Evolutionary conservation across 1,140 invertebrate species (phyloP), one percentile per base, ranked within the genome.

Genomic region (Dermatophagoides farinae): DNA sequence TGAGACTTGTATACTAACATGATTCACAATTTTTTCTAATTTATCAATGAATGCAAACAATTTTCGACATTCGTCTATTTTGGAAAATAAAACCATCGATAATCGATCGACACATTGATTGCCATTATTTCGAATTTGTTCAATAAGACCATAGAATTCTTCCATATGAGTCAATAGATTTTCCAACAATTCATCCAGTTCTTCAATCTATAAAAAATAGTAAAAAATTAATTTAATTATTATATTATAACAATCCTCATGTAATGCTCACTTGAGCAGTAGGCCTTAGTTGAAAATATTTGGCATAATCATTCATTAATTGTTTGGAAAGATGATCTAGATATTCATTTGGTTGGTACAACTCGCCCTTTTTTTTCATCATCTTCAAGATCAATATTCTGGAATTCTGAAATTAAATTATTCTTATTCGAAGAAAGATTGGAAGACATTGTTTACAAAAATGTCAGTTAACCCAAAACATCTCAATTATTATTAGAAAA

Each of bases 91-190:
- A 38, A 9, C 40, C 5, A 18, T 38, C 11, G 49, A 20, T 2
- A 46, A 14, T 5, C 60, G 47, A 39, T 63, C 57, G 9, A 63
- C 9, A 50, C 25, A 31, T 12, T 6, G 18, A 38, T 25, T 61
- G 31, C 46, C 52, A 9, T 64, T 43, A 44, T 52, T 53, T 20
- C 62, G 53, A 22, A 64, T 50, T 38, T 57, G 23, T 31, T 64
- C 62, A 14, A 64, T 23, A 18, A 62, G 11, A 8, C 40, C 44
- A 53, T 61, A 64, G 37, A 64, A 64, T 16, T 64, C 62, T 59
- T 64, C 62, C 53, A 64, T 49, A 20, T 62, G 60, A 6, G 60
- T 57, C 18, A 64, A 54, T 18, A 62, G 31, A 20, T 64, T 50
- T 50, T 64, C 62, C 39, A 64, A 57, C 9, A 25, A 37, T 12